phyloP scores from a whole-genome alignment of 2,888 invertebrate species.

The Automeris io region DNA sequence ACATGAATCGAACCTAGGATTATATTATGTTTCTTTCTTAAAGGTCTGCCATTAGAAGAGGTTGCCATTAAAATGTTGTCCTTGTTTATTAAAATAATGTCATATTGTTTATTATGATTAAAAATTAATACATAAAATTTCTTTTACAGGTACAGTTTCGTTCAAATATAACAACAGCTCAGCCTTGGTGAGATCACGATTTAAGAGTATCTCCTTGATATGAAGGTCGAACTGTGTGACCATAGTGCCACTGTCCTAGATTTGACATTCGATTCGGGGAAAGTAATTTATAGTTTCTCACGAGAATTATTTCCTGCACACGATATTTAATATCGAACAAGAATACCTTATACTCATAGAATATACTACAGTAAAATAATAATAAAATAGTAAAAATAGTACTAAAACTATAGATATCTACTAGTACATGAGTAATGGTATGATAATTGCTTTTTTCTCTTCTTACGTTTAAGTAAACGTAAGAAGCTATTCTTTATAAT shows the following conservation, averaged over 20 bases:
- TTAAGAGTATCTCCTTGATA: neutral
- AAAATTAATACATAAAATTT: neutral
- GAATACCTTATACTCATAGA: too few relatives aligned
- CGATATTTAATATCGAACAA: too few relatives aligned
- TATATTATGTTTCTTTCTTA: too few relatives aligned
- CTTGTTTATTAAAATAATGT: neutral
- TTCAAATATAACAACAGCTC: neutral
- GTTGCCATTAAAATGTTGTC: neutral
- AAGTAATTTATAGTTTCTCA: neutral
- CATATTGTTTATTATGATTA: neutral
- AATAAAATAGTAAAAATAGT: too few relatives aligned
- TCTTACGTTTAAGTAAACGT: too few relatives aligned
- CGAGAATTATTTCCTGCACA: neutral
- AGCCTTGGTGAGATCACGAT: conserved; percentile 3
- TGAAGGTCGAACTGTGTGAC: conserved; percentile 1
- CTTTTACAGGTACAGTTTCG: neutral
- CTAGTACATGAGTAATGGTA: too few relatives aligned
- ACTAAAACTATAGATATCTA: too few relatives aligned
- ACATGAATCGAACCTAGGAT: too few relatives aligned
- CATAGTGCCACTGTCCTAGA: conserved; percentile 2
- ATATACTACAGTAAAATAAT: too few relatives aligned
- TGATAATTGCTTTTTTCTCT: too few relatives aligned
- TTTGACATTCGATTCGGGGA: neutral
- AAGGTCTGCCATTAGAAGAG: neutral
- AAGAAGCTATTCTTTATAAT: too few relatives aligned